Conservation (phyloP, 2,797 vertebrate genomes). For the Telmatherina bonti region DNA sequence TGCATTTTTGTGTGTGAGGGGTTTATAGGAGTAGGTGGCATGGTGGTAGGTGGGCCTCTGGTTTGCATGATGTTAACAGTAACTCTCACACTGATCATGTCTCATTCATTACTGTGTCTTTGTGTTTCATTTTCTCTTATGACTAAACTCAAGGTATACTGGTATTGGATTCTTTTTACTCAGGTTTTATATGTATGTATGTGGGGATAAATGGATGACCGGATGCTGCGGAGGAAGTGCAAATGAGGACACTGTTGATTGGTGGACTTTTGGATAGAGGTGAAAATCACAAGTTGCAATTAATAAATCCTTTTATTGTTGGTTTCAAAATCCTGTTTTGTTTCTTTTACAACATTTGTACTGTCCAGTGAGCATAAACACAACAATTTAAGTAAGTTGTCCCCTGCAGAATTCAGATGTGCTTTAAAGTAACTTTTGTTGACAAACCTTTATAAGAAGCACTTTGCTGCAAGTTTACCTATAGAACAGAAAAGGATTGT, state of each 20-base stretch:
- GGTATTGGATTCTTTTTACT: conserved; percentile 51
- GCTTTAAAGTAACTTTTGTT: conserved; percentile 38
- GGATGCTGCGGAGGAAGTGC: conserved; percentile 25
- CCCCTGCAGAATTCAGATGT: conserved; percentile 12
- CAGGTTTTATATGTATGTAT: conserved; percentile 35
- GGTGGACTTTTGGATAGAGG: conserved; percentile 21
- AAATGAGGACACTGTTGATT: conserved; percentile 28
- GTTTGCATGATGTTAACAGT: conserved; percentile 20
- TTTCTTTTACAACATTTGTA: conserved; percentile 1
- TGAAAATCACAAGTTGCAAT: conserved; percentile 4
- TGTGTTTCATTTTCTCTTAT: conserved; percentile 32
- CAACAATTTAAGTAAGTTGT: not conserved
- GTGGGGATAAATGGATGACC: conserved; percentile 42
- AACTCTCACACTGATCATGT: conserved; percentile 50
- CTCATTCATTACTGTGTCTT: conserved; percentile 48
- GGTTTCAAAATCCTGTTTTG: not conserved
- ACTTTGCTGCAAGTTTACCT: conserved; percentile 26
- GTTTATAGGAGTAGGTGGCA: conserved; percentile 1
- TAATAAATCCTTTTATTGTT: not conserved
- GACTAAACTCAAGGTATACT: conserved; percentile 54
- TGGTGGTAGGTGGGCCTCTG: conserved; percentile 14
- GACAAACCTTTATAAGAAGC: conserved; percentile 11
- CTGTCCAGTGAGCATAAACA: not conserved
- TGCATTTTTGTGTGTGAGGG: conserved; percentile 4
- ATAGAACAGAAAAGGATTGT: conserved; percentile 11